Percentiles rank a stretch among this genome's conserved stretches.
These are phyloP conservation scores for Adoxophyes honmai DNA, from an alignment of 1,140 invertebrate genomes.

Conservation along the genomic window DNA sequence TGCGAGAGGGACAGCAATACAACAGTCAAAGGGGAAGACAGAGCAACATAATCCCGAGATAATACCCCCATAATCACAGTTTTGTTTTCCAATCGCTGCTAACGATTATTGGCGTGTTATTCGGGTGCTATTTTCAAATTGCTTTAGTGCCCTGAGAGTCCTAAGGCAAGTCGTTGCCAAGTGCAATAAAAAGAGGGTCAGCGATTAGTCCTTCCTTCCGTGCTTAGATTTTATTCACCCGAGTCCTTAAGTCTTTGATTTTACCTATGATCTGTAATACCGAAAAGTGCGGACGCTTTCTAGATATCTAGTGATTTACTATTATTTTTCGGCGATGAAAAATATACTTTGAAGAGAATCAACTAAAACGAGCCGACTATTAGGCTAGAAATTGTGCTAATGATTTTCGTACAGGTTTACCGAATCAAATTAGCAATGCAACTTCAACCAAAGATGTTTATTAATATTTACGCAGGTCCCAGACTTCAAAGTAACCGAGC, in stretches of 20 bases:
- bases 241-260: too few species aligned
- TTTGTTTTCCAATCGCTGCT: slow-evolving; percentile 78
- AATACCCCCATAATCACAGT: slow-evolving; percentile 76
- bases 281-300: too few species aligned
- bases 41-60: slow-evolving; percentile 43
- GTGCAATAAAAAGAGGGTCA: slow-evolving; percentile 59
- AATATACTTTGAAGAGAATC: too few species aligned
- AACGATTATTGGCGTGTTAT: slow-evolving; percentile 79
- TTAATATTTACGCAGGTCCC: slow-evolving; percentile 7
- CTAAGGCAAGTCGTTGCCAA: slow-evolving; percentile 68
- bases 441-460: neutral
- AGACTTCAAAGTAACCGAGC: slow-evolving; percentile 9
- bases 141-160: slow-evolving; percentile 64
- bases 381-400: too few species aligned
- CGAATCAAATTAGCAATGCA: neutral
- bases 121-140: slow-evolving; percentile 72
- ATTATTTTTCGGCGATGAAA: too few species aligned
- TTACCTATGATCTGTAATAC: too few species aligned
- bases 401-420: too few species aligned
- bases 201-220: slow-evolving; percentile 37
- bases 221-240: slow-evolving; percentile 25
- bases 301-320: too few species aligned
- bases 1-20: slow-evolving; percentile 42
- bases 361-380: too few species aligned
- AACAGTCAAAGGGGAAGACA: slow-evolving; percentile 28